A percentile compares a stretch with the other conserved stretches of the same genome.
phyloP scores from a whole-genome alignment of 2,113 vertebrate species.

The Odontesthes bonariensis region DNA sequence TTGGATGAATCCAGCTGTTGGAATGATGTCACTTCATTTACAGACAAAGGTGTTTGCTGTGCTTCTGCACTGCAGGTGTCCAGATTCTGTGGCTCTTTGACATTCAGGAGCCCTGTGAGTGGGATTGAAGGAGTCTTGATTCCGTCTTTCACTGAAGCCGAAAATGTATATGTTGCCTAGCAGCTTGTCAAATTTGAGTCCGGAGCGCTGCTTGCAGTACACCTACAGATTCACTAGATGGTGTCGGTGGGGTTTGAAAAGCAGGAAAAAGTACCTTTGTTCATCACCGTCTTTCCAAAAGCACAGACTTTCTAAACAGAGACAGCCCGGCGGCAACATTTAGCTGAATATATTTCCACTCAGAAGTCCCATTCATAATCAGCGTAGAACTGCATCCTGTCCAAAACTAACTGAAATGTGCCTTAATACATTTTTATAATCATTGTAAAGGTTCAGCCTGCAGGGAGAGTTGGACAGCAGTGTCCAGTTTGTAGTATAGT shows the following conservation, averaged over 20 bases:
- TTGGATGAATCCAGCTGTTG: not conserved
- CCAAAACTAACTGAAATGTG: not conserved
- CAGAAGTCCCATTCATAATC: not conserved
- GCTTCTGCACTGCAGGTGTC: too few relatives aligned
- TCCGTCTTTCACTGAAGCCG: not conserved
- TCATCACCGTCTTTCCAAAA: conserved; percentile 1
- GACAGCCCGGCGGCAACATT: not conserved
- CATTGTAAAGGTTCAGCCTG: not conserved
- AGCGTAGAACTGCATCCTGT: not conserved
- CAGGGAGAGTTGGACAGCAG: not conserved
- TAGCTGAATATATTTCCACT: not conserved
- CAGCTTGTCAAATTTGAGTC: too few relatives aligned
- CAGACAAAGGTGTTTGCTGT: too few relatives aligned
- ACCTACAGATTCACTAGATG: conserved; percentile 48
- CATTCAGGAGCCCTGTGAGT: not conserved
- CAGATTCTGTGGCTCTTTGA: too few relatives aligned
- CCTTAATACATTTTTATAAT: not conserved
- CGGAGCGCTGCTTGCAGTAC: not conserved
- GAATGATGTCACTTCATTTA: too few relatives aligned
- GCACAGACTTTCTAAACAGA: not conserved
- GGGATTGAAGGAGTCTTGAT: not conserved
- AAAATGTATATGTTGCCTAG: not conserved
- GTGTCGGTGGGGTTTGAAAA: conserved; percentile 14
- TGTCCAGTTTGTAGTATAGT: not conserved
- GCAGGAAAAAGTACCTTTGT: not conserved